Evolutionary conservation across 2,888 invertebrate species (phyloP).

Genomic region (Drosophila longiperda): DNA sequence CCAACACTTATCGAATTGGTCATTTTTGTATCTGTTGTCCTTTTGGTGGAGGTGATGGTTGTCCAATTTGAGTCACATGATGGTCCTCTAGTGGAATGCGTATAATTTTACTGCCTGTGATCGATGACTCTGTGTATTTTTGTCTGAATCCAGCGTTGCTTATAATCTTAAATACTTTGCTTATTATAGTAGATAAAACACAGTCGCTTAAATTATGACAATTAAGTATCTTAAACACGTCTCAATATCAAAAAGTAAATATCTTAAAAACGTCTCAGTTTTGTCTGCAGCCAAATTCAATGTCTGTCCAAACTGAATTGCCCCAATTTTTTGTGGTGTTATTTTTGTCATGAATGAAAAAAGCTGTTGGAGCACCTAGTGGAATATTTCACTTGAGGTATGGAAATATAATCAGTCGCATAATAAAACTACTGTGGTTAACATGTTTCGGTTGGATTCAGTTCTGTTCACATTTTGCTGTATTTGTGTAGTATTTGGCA

Average conservation of each 20-base stretch:
- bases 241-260: background rate
- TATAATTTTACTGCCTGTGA: too few species aligned
- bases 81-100: too few species aligned
- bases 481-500: slow-evolving; percentile 1
- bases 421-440: slow-evolving; percentile 14
- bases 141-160: too few species aligned
- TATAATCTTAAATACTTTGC: background rate
- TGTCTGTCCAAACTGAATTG: background rate
- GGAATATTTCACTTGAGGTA: background rate
- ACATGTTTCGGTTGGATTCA: slow-evolving; percentile 36
- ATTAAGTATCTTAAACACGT: background rate
- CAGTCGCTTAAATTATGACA: background rate
- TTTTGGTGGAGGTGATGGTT: too few species aligned
- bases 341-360: slow-evolving; percentile 3
- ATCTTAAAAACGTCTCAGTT: background rate
- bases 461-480: slow-evolving; percentile 4
- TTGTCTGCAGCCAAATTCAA: background rate
- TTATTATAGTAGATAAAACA: background rate
- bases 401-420: slow-evolving; percentile 32
- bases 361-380: slow-evolving; percentile 12
- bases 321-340: slow-evolving; percentile 7
- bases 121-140: too few species aligned
- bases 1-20: background rate
- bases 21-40: too few species aligned
- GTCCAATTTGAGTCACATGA: too few species aligned